phyloP scores from a whole-genome alignment of 2,888 invertebrate genomes.

The Marronus borbonicus region DNA sequence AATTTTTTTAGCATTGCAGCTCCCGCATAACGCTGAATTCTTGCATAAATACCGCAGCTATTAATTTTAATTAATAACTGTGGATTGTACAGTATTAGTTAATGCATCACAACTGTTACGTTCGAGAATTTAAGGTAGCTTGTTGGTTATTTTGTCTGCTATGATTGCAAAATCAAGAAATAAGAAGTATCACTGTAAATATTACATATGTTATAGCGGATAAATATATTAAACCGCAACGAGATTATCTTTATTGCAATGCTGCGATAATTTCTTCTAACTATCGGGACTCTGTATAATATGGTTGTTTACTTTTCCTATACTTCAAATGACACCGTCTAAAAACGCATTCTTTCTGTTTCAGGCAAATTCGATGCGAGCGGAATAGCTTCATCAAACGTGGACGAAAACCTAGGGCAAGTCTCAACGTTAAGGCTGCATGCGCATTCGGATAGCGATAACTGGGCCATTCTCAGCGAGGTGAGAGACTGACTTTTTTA shows the following conservation, averaged over 20 bases:
- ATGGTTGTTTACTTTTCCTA: too few relatives aligned
- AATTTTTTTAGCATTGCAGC: not conserved
- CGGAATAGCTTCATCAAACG: constrained; percentile 84
- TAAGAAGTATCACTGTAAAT: too few relatives aligned
- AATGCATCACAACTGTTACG: not conserved
- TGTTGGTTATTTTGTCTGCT: not conserved
- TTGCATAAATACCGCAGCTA: not conserved
- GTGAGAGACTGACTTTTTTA: constrained; percentile 71
- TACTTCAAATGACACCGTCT: too few relatives aligned
- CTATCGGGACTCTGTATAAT: too few relatives aligned
- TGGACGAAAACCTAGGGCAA: constrained; percentile 79
- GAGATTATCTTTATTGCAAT: too few relatives aligned
- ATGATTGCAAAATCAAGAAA: too few relatives aligned
- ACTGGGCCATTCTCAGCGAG: constrained; percentile 95
- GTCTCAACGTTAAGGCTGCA: constrained; percentile 83
- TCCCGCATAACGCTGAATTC: not conserved
- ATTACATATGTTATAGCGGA: too few relatives aligned
- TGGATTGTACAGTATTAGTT: not conserved
- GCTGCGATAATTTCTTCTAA: too few relatives aligned
- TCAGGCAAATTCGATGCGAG: constrained; percentile 83
- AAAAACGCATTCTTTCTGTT: constrained; percentile 54
- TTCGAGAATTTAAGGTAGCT: not conserved
- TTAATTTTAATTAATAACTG: not conserved
- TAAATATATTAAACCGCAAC: too few relatives aligned
- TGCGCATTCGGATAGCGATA: constrained; percentile 85